Percentiles rank a stretch among this genome's conserved stretches.
Evolutionary conservation across 2,113 vertebrate genomes (phyloP).

Genomic region (Pseudopodoces humilis): DNA sequence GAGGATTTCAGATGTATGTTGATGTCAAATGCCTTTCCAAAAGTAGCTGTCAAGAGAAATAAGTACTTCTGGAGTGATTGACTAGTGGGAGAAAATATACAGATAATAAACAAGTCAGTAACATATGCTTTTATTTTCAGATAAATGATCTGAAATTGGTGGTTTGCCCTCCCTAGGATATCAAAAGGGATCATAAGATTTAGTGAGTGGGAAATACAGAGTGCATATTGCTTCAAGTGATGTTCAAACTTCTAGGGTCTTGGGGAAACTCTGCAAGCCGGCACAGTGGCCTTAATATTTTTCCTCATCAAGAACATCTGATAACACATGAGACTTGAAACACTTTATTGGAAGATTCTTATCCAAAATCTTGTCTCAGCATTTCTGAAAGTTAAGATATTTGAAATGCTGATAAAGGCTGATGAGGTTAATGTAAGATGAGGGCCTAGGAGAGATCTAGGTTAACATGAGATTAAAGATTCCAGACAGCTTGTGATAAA

Average conservation of each 20-base stretch:
- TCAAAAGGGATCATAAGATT: not conserved
- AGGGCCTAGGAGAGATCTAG: not conserved
- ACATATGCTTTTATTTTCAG: constrained; percentile 1
- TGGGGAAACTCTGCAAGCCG: not conserved
- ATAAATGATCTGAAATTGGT: constrained; percentile 9
- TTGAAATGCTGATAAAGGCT: constrained; percentile 6
- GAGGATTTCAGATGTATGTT: not conserved
- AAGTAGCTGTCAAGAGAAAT: constrained; percentile 10
- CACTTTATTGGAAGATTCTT: not conserved
- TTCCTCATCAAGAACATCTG: not conserved
- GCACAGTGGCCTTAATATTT: not conserved
- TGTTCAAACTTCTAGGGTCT: not conserved
- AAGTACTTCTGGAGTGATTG: not conserved
- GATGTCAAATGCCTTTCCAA: not conserved
- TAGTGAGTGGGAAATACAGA: not conserved
- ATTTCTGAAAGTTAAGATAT: constrained; percentile 4
- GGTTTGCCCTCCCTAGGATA: not conserved
- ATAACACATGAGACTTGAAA: not conserved
- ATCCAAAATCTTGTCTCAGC: not conserved
- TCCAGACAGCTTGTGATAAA: not conserved
- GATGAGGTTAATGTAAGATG: not conserved
- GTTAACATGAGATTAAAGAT: not conserved
- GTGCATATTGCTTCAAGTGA: not conserved
- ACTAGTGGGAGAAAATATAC: not conserved
- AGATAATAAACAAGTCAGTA: not conserved